Conservation (phyloP, 1,140 invertebrate species). For the Pachypeltis micranthus region DNA sequence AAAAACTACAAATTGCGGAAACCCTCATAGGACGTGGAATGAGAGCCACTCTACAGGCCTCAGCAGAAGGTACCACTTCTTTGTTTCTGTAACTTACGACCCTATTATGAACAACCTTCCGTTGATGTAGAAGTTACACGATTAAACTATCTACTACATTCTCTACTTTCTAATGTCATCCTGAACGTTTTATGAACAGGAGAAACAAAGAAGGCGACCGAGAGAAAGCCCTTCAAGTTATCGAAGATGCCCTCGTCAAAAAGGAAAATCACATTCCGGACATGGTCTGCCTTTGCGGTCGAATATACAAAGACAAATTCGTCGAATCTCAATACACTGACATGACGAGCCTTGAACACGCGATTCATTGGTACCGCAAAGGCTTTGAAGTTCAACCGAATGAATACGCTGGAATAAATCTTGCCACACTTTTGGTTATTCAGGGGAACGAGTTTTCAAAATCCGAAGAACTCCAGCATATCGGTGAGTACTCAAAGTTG, state of each 20-base stretch:
- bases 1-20: too few species aligned
- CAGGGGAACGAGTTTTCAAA: constrained; percentile 90
- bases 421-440: constrained; percentile 95
- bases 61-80: too few species aligned
- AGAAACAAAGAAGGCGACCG: constrained; percentile 88
- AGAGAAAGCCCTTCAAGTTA: constrained; percentile 84
- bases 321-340: constrained; percentile 89
- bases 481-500: too few species aligned
- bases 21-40: too few species aligned
- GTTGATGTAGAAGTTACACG: too few species aligned
- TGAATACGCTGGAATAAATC: constrained; percentile 97
- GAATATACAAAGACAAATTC: constrained; percentile 99
- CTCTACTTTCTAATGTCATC: background rate
- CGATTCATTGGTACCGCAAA: constrained; percentile 96
- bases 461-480: constrained; percentile 79
- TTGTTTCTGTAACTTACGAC: too few species aligned
- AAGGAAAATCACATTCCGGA: constrained; percentile 91
- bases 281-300: constrained; percentile 94
- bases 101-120: background rate
- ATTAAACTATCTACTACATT: background rate
- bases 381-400: constrained; percentile 95
- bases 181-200: constrained; percentile 36
- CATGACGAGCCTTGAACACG: constrained; percentile 74
- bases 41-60: too few species aligned
- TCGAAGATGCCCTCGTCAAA: constrained; percentile 77